These are phyloP conservation scores for Tetraodon nigroviridis DNA, from an alignment of 2,113 vertebrate genomes.

Conservation along the genomic window DNA sequence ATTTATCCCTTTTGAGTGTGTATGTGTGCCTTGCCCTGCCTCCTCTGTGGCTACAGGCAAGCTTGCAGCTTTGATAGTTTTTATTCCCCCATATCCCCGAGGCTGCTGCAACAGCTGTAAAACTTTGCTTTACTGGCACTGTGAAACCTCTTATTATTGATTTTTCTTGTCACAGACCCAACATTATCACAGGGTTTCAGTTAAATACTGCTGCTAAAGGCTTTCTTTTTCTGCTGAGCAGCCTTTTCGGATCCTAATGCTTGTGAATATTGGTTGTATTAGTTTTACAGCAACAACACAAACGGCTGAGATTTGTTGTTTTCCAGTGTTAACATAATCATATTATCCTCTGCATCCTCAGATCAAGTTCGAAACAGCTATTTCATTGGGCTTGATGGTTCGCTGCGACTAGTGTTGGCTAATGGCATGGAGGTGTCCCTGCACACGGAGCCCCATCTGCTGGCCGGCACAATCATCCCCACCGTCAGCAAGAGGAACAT, in stretches of 20 bases:
- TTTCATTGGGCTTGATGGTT: slow-evolving; percentile 91
- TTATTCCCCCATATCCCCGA: slow-evolving; percentile 48
- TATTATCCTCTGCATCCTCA: slow-evolving; percentile 51
- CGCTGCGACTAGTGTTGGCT: slow-evolving; percentile 87
- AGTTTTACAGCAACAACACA: slow-evolving; percentile 36
- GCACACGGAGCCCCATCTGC: slow-evolving; percentile 93
- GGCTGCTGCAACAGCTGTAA: slow-evolving; percentile 68
- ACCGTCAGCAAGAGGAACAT: slow-evolving; percentile 95
- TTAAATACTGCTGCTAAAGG: slow-evolving; percentile 63
- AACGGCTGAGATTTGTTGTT: slow-evolving; percentile 14
- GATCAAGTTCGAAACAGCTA: slow-evolving; percentile 99
- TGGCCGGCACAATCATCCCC: slow-evolving; percentile 93
- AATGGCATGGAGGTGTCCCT: slow-evolving; percentile 97
- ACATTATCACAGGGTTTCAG: slow-evolving; percentile 49
- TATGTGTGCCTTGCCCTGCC: slow-evolving; percentile 27
- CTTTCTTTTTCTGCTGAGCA: slow-evolving; percentile 55
- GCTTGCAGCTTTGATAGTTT: slow-evolving; percentile 58
- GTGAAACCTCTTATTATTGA: slow-evolving; percentile 60
- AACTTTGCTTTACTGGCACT: slow-evolving; percentile 63
- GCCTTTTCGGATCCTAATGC: slow-evolving; percentile 54
- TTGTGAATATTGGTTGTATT: slow-evolving; percentile 54
- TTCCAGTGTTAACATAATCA: slow-evolving; percentile 12
- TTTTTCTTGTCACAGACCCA: slow-evolving; percentile 58
- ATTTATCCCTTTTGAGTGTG: slow-evolving; percentile 47
- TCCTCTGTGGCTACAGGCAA: slow-evolving; percentile 48